These are phyloP conservation scores for Ligdia adustata DNA, from an alignment of 2,888 invertebrate genomes.

Conservation along the genomic window DNA sequence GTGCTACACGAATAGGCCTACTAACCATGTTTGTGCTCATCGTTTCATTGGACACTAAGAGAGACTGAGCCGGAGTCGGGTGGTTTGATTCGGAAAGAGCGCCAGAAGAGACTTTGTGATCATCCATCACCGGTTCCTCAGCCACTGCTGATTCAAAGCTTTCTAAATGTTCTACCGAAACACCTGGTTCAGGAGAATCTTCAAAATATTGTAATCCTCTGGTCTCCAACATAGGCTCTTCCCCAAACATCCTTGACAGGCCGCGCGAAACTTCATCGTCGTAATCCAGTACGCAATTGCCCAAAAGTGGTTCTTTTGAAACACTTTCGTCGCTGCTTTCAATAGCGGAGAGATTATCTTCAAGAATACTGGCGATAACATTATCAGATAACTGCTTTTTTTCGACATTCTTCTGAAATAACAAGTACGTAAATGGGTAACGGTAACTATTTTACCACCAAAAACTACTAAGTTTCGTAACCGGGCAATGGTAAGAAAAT, in stretches of 20 bases:
- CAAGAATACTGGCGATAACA: conserved; percentile 19
- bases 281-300: conserved; percentile 12
- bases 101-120: no score
- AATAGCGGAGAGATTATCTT: conserved; percentile 21
- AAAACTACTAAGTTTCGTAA: no score
- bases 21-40: no score
- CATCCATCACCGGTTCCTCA: no score
- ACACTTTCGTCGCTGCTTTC: conserved; percentile 12
- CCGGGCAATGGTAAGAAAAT: no score
- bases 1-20: no score
- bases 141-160: conserved; percentile 12
- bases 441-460: no score
- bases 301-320: conserved; percentile 12
- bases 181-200: conserved; percentile 10
- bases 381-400: conserved; percentile 19
- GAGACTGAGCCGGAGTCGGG: no score
- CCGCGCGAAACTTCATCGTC: conserved; percentile 16
- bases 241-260: conserved; percentile 11
- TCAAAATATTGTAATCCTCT: conserved; percentile 2
- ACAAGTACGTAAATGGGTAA: no score
- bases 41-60: no score
- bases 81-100: no score
- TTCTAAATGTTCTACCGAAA: conserved; percentile 16
- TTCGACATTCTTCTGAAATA: no score
- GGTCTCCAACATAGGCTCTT: conserved; percentile 9